Base-by-base conservation (phyloP, 2,888 invertebrate species). In the Ormia ochracea region DNA sequence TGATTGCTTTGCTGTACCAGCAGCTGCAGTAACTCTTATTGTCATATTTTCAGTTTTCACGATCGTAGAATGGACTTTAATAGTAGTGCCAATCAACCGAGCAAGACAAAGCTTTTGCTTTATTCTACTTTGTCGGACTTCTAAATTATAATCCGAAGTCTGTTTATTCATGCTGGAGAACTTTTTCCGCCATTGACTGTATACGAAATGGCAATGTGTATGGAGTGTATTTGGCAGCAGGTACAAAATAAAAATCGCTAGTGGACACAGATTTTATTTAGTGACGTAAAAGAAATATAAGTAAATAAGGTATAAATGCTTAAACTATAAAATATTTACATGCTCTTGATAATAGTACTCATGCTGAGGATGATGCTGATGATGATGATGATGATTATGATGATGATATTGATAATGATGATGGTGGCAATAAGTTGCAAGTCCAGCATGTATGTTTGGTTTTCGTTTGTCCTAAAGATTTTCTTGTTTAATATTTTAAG, bases 271-370 rank as follows among this genome's bases (percentile, higher is more conserved):
- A 28, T 41, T 41, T 59, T 28, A 43, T 43, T 59, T 43, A 23
- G 14, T 59, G 12, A 17, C 59, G 41, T 28, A 19, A 28, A 66
- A 52, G 48, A 17, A 77, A 58, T 41, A 70, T 14, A 56, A 52
- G 28, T n/a, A n/a, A 41, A 43, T 31, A 38, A 65, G 36, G 19
- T 45, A 59, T 56, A 79, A 70, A 52, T 70, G 70, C 45, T 17
- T 65, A 79, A 66, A 75, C 65, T 70, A 79, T 79, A 79, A 79
- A 79, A 70, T 75, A 70, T 75, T 75, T 75, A 61, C 78, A 76
- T 76, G 72, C 61, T 63, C 26, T 45, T 72, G 45, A 33, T 54
- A 17, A 28, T 63, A 10, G 5, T 41, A n/a, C n/a, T n/a, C n/a
- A n/a, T n/a, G n/a, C n/a, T n/a, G n/a, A n/a, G n/a, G n/a, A n/a